Evolutionary conservation across 2,888 invertebrate genomes (phyloP).

Genomic region (Chrysolina americana): DNA sequence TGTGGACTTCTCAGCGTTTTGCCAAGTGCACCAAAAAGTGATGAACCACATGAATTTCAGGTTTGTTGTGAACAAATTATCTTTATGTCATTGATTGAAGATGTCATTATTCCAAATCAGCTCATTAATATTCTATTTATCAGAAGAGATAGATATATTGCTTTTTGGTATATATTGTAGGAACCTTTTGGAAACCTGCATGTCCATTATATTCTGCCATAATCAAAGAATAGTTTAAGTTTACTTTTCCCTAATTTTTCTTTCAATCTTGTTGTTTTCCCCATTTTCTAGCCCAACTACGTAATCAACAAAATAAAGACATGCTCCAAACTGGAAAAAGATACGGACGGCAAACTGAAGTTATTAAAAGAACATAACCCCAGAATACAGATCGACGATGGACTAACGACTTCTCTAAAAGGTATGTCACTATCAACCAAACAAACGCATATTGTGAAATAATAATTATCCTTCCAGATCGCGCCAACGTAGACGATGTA

Average conservation of each 20-base stretch:
- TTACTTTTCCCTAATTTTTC: not conserved
- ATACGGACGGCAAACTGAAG: slow-evolving; percentile 81
- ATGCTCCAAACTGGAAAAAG: slow-evolving; percentile 81
- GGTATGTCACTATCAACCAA: slow-evolving; percentile 69
- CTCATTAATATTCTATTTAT: no score
- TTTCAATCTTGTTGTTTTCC: not conserved
- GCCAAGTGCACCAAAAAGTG: slow-evolving; percentile 78
- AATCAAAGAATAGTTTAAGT: no score
- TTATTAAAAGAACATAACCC: slow-evolving; percentile 79
- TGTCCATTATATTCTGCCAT: no score
- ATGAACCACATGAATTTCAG: slow-evolving; percentile 84
- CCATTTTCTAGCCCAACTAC: slow-evolving; percentile 75
- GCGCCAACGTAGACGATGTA: slow-evolving; percentile 88
- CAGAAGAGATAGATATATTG: no score
- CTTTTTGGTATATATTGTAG: no score
- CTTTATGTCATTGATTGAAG: not conserved
- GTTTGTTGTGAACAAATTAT: slow-evolving; percentile 65
- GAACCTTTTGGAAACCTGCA: no score
- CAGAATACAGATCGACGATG: slow-evolving; percentile 78
- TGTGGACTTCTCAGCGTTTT: slow-evolving; percentile 86
- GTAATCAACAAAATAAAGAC: slow-evolving; percentile 83
- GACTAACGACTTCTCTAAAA: slow-evolving; percentile 87
- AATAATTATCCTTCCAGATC: slow-evolving; percentile 73
- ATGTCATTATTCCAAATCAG: no score
- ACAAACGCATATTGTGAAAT: not conserved